These are phyloP conservation scores for Thalassaphorura encarpata DNA, from an alignment of 1,140 invertebrate genomes.

Conservation along the genomic window DNA sequence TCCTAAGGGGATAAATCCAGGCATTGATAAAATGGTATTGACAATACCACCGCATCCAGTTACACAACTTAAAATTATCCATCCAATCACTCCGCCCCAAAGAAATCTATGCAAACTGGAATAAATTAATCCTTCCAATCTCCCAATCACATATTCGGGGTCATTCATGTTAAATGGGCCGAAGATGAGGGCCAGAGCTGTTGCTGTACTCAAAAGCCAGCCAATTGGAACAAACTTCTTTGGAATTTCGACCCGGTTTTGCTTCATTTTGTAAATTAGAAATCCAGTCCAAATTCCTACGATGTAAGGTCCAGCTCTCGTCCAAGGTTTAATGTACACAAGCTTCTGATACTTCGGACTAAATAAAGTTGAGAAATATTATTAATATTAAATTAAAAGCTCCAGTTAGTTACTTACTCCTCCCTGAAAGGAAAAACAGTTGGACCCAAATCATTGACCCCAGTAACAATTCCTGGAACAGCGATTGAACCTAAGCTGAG, in stretches of 20 bases:
- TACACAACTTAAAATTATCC: slow-evolving; percentile 57
- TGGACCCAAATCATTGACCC: not conserved
- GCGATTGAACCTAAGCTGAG: slow-evolving; percentile 23
- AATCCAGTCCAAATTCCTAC: slow-evolving; percentile 23
- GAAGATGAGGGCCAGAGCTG: slow-evolving; percentile 34
- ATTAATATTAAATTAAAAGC: not conserved
- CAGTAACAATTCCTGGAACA: slow-evolving; percentile 12
- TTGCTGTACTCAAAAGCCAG: slow-evolving; percentile 35
- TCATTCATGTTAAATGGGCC: slow-evolving; percentile 36
- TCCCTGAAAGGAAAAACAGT: not conserved
- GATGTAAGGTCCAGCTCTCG: slow-evolving; percentile 22
- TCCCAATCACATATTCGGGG: not conserved
- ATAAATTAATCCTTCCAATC: slow-evolving; percentile 37
- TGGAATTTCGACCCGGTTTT: not conserved
- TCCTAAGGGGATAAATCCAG: slow-evolving; percentile 44
- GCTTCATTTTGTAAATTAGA: slow-evolving; percentile 5
- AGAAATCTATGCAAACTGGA: slow-evolving; percentile 47
- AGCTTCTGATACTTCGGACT: not conserved
- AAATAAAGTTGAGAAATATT: not conserved
- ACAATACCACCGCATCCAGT: slow-evolving; percentile 52
- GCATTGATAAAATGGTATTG: slow-evolving; percentile 45
- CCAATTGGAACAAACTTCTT: slow-evolving; percentile 19
- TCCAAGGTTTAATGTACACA: slow-evolving; percentile 24
- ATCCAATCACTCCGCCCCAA: slow-evolving; percentile 51
- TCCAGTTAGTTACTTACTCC: not conserved